Conservation (phyloP, 2,797 vertebrate species). For the Cottoperca gobio region DNA sequence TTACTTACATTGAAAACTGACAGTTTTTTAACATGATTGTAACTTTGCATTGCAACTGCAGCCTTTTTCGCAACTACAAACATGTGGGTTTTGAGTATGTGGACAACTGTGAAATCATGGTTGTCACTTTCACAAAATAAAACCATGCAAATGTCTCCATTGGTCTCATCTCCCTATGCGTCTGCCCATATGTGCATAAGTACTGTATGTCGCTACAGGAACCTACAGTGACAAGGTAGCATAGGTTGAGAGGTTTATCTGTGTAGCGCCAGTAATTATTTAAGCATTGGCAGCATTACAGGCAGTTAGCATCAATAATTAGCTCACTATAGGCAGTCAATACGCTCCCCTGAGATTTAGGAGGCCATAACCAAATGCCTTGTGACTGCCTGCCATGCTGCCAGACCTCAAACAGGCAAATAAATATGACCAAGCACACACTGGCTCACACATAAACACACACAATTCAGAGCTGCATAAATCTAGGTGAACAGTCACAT, state of each 20-base stretch:
- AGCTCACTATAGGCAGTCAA: constrained; percentile 80
- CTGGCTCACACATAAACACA: constrained; percentile 3
- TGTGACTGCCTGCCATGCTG: constrained; percentile 55
- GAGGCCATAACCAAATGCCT: constrained; percentile 73
- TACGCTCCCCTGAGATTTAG: constrained; percentile 80
- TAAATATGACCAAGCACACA: constrained; percentile 51
- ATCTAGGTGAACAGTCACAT: constrained; percentile 23
- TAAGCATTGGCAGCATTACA: constrained; percentile 70
- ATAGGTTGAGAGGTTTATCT: constrained; percentile 68
- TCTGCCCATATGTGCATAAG: neutral
- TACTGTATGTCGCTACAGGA: neutral
- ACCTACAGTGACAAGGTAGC: constrained; percentile 31
- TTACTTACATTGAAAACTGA: neutral
- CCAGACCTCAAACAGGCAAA: constrained; percentile 64
- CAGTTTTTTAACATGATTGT: neutral
- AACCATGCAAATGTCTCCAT: neutral
- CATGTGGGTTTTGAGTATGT: no score
- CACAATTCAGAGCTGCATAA: neutral
- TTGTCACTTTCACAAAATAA: neutral
- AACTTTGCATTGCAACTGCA: neutral
- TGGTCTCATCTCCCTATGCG: neutral
- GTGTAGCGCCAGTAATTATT: constrained; percentile 57
- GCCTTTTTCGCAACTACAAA: neutral
- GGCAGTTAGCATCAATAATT: constrained; percentile 85
- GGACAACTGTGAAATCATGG: neutral